A percentile compares a stretch with the other conserved stretches of the same genome.
Conservation (phyloP, 53 echinoderm and acorn worm genomes). For the Astropecten irregularis region DNA sequence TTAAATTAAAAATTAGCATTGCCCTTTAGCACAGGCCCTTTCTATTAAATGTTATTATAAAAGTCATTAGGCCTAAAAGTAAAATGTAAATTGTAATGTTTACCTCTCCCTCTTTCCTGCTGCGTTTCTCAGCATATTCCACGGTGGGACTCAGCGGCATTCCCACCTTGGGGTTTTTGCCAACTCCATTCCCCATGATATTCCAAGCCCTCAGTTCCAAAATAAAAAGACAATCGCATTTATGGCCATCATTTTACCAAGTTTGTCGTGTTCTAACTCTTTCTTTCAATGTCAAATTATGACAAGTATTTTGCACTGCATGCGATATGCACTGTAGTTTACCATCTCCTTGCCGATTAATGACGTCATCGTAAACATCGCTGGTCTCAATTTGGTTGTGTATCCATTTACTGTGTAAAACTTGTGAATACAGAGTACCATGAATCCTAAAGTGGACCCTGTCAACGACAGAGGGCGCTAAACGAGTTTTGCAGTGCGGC, state of each 20-base stretch:
- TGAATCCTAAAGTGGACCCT: too few relatives aligned
- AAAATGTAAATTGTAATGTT: too few relatives aligned
- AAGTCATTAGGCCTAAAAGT: too few relatives aligned
- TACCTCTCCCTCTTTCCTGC: slow-evolving; percentile 84
- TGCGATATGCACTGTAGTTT: slow-evolving; percentile 7
- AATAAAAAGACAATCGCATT: background rate
- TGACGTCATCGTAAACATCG: slow-evolving; percentile 57
- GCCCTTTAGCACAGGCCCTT: too few relatives aligned
- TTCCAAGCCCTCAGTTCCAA: background rate
- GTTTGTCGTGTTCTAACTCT: background rate
- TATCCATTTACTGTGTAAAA: too few relatives aligned
- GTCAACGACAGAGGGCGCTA: background rate
- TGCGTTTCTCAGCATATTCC: slow-evolving; percentile 85
- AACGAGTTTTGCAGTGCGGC: background rate
- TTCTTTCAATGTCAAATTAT: background rate
- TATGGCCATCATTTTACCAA: too few relatives aligned
- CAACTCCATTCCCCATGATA: slow-evolving; percentile 91
- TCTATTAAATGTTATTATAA: too few relatives aligned
- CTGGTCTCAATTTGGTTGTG: too few relatives aligned
- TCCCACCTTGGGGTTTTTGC: slow-evolving; percentile 82
- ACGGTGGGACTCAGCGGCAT: slow-evolving; percentile 92
- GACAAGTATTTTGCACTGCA: background rate
- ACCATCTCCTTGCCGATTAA: slow-evolving; percentile 65
- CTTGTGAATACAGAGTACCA: too few relatives aligned
- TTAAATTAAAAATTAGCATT: too few relatives aligned